Conservation (phyloP, 1,140 invertebrate species). For the Drosophila mauritiana region DNA sequence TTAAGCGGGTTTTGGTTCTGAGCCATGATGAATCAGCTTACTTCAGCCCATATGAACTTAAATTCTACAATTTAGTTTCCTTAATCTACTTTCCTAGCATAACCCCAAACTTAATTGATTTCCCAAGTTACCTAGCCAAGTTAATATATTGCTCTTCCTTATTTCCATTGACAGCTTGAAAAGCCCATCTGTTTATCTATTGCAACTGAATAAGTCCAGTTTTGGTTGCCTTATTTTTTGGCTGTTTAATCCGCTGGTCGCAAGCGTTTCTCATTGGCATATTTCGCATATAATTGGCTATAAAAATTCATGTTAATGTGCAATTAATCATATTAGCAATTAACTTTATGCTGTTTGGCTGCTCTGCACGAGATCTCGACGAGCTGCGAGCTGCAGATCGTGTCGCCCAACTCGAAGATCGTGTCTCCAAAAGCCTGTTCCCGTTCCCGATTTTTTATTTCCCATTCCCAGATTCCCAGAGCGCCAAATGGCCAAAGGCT, state of each 20-base stretch:
- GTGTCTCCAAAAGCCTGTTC: slow-evolving; percentile 71
- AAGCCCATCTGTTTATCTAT: background rate
- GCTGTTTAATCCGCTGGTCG: background rate
- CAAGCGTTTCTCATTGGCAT: slow-evolving; percentile 70
- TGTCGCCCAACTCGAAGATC: slow-evolving; percentile 56
- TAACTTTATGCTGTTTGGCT: slow-evolving; percentile 81
- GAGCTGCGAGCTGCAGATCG: slow-evolving; percentile 46
- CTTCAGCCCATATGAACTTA: background rate
- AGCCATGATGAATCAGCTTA: background rate
- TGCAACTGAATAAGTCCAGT: background rate
- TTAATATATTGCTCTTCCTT: background rate
- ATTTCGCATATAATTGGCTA: slow-evolving; percentile 80
- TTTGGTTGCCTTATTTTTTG: background rate
- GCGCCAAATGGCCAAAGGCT: slow-evolving; percentile 21
- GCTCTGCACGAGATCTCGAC: slow-evolving; percentile 72
- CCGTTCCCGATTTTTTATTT: slow-evolving; percentile 29
- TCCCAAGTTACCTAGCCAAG: too few relatives aligned
- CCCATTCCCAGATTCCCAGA: slow-evolving; percentile 44
- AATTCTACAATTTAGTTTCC: background rate
- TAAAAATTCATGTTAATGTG: slow-evolving; percentile 84
- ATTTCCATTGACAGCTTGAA: background rate
- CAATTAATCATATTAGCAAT: slow-evolving; percentile 84
- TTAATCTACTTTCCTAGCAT: too few relatives aligned
- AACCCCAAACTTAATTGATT: background rate
- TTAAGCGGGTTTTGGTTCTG: slow-evolving; percentile 22